Evolutionary conservation across 2,113 vertebrate species (phyloP).

Genomic region (Burhinus bistriatus): DNA sequence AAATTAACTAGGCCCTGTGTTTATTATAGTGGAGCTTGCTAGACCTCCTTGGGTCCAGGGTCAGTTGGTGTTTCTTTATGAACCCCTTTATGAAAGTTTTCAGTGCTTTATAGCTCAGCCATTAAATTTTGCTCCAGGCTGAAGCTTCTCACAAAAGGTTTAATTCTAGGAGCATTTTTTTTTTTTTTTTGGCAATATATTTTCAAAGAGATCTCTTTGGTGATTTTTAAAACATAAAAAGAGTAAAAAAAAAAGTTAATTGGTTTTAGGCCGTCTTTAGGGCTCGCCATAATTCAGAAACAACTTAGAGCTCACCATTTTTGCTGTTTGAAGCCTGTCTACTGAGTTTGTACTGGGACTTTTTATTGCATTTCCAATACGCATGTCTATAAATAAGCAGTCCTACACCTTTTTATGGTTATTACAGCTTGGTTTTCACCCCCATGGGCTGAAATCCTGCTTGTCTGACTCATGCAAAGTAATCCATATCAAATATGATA

Average conservation of each 20-base stretch:
- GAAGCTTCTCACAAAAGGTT: conserved; percentile 53
- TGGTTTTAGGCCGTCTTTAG: conserved; percentile 16
- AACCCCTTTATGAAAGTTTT: conserved; percentile 60
- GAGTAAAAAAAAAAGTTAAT: not conserved
- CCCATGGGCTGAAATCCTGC: not conserved
- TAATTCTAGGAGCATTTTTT: not conserved
- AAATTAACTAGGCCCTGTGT: conserved; percentile 27
- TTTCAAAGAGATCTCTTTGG: conserved; percentile 41
- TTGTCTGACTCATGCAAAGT: not conserved
- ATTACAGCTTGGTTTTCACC: not conserved
- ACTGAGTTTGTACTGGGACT: not conserved
- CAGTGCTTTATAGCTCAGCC: conserved; percentile 44
- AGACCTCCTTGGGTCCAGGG: conserved; percentile 38
- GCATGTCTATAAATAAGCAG: conserved; percentile 5
- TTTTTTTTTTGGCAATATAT: not conserved
- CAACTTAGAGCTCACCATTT: not conserved
- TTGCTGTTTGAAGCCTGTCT: conserved; percentile 7
- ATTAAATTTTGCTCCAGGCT: conserved; percentile 56
- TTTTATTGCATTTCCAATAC: conserved; percentile 8
- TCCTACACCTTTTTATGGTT: not conserved
- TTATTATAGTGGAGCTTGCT: conserved; percentile 20
- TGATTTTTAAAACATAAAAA: conserved; percentile 43
- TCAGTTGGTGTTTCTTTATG: conserved; percentile 61
- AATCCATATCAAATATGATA: not conserved
- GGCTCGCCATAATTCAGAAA: conserved; percentile 22